A percentile compares a stretch with the other conserved stretches of the same genome.
Evolutionary conservation across 2,888 invertebrate genomes (phyloP).

Genomic region (Subacronicta megacephala): DNA sequence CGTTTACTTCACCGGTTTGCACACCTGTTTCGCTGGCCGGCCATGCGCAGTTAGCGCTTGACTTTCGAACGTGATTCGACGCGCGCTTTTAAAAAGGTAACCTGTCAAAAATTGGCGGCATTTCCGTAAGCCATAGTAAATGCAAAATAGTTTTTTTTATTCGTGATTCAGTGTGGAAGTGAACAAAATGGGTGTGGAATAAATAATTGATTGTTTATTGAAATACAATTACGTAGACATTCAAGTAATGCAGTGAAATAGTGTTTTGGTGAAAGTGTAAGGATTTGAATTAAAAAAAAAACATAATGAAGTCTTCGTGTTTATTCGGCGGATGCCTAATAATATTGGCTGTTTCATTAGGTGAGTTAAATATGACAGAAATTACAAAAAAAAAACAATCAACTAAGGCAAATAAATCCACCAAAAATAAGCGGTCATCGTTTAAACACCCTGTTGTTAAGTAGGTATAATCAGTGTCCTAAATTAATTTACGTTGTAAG

Average conservation of each 20-base stretch:
- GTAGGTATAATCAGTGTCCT: too few species aligned
- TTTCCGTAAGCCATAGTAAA: slow-evolving; percentile 49
- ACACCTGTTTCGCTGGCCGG: slow-evolving; percentile 76
- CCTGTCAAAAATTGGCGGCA: slow-evolving; percentile 64
- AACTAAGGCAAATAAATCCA: not conserved
- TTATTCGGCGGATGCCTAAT: slow-evolving; percentile 74
- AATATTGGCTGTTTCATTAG: slow-evolving; percentile 72
- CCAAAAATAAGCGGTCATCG: slow-evolving; percentile 2
- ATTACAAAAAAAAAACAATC: too few species aligned
- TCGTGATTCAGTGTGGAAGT: slow-evolving; percentile 46
- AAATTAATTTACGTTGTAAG: slow-evolving; percentile 3
- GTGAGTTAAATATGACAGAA: slow-evolving; percentile 62
- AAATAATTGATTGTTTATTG: slow-evolving; percentile 34
- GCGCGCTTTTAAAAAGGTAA: slow-evolving; percentile 60
- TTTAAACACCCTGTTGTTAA: not conserved
- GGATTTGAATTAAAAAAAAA: slow-evolving; percentile 69
- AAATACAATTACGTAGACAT: slow-evolving; percentile 46
- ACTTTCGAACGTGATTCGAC: slow-evolving; percentile 81
- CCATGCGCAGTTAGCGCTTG: slow-evolving; percentile 81
- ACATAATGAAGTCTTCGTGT: slow-evolving; percentile 75
- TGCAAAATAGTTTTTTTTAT: slow-evolving; percentile 24
- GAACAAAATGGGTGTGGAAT: slow-evolving; percentile 58
- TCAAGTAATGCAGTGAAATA: slow-evolving; percentile 69
- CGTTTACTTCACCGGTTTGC: slow-evolving; percentile 68
- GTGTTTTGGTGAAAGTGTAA: slow-evolving; percentile 82